phyloP scores from a whole-genome alignment of 64 coral and sea anemone species.

The Stichodactyla helianthus region DNA sequence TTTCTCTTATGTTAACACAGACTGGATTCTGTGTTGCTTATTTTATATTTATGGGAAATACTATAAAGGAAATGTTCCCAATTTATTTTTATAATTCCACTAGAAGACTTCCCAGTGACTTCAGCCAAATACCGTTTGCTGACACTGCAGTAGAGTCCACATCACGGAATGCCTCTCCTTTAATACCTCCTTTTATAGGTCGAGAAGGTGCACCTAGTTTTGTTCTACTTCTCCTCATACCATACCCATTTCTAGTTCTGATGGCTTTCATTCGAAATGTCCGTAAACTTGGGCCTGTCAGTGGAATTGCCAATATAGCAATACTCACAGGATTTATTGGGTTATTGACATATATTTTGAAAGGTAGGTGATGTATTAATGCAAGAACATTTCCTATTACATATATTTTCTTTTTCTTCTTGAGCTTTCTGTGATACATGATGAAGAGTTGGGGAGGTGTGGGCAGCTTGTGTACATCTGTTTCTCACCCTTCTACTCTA shows the following conservation, averaged over 20 bases:
- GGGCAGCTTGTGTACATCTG: too few species aligned
- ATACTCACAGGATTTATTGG: conserved; percentile 78
- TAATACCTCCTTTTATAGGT: conserved; percentile 17
- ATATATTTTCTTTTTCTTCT: too few species aligned
- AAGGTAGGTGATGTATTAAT: neutral
- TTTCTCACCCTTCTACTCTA: too few species aligned
- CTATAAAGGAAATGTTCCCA: conserved; percentile 85
- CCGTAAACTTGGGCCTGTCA: conserved; percentile 86
- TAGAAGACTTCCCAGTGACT: conserved; percentile 6
- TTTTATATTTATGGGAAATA: conserved; percentile 98
- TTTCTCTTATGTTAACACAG: conserved; percentile 80
- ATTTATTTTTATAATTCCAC: conserved; percentile 10
- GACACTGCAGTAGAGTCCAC: neutral
- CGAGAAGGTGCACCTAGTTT: conserved; percentile 55
- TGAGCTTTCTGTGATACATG: too few species aligned
- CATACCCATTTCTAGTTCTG: conserved; percentile 68
- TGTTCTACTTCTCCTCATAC: conserved; percentile 63
- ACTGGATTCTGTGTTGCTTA: conserved; percentile 92
- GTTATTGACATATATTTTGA: conserved; percentile 48
- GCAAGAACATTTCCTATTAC: too few species aligned
- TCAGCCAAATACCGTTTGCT: neutral
- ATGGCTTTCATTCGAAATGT: conserved; percentile 81
- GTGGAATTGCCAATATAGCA: conserved; percentile 80
- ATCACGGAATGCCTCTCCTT: conserved; percentile 36
- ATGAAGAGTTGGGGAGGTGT: too few species aligned